Evolutionary conservation across 1,140 invertebrate species (phyloP).

Genomic region (Hetaerina americana): DNA sequence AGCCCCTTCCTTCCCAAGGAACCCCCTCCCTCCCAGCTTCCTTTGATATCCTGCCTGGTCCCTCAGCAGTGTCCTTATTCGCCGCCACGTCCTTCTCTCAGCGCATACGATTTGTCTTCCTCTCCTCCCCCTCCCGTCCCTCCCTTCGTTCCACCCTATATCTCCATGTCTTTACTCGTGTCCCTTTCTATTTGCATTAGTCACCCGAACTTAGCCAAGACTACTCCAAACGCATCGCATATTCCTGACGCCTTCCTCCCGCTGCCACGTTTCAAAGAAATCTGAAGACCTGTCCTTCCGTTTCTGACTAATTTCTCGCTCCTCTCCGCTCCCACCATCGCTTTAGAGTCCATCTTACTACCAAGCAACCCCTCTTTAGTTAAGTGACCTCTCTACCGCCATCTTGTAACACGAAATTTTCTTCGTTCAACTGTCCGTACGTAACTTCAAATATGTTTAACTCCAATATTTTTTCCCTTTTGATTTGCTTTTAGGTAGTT

Average conservation of each 20-base stretch:
- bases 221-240: neutral
- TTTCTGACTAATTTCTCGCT: too few relatives aligned
- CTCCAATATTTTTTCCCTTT: too few relatives aligned
- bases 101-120: neutral
- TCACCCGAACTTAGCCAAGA: neutral
- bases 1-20: neutral
- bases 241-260: neutral
- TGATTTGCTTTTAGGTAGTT: too few relatives aligned
- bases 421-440: too few relatives aligned
- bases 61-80: neutral
- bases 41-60: too few relatives aligned
- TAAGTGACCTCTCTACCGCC: neutral
- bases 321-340: neutral
- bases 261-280: neutral
- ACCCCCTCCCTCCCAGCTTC: neutral
- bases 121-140: neutral
- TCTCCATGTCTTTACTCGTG: too few relatives aligned
- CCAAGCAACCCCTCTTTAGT: neutral
- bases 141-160: too few relatives aligned
- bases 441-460: too few relatives aligned
- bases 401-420: too few relatives aligned
- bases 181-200: neutral
- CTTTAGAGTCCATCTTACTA: too few relatives aligned
- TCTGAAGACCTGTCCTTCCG: neutral
- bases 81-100: neutral